Base-by-base conservation (phyloP, 2,888 invertebrate species). In the Caradrina kadenii region DNA sequence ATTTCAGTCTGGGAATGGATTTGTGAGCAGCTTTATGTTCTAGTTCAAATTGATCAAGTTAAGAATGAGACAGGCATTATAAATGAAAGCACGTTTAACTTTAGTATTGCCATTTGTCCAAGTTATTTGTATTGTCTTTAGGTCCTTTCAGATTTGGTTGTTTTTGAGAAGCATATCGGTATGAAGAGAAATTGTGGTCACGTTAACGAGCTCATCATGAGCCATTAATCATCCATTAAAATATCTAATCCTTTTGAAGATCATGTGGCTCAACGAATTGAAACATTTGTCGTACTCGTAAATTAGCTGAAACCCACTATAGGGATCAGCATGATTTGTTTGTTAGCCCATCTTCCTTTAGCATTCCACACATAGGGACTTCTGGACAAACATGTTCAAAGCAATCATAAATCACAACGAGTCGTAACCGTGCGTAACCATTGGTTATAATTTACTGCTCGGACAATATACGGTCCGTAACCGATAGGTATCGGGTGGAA, bases 381-480 rank as follows among this genome's bases (percentile, higher is more conserved):
- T 17, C 48, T 59, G 55, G 63, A 67, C 69, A 65, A 69, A 55
- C 62, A 73, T 1, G 26, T 60, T 69, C 76, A 77, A 75, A 75
- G 76, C 45, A 3, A 53, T 63, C 65, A 65, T 77, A 76, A 76
- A 80, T 77, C 60, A 66, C 42, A 22, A 22, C 31, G 60, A 58
- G 56, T 63, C 70, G 76, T 80, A 63, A 65, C 55, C 49, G 59
- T 50, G 64, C 63, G 63, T 62, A 66, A 63, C 74, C 49, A 45
- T 61, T 49, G 59, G 62, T 79, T 79, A 45, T 60, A 69, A 63
- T 77, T 77, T 76, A 77, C 60, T 56, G 65, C 53, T 22, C 15
- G 53, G 53, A 63, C 54, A 49, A 65, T 63, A 63, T 66, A 80
- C 50, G 53, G 19, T 1, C 64, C 50, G 76, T 52, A 21, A 48